Evolutionary conservation across 2,113 vertebrate genomes (phyloP).

Genomic region (Benitochromis conjunctus): DNA sequence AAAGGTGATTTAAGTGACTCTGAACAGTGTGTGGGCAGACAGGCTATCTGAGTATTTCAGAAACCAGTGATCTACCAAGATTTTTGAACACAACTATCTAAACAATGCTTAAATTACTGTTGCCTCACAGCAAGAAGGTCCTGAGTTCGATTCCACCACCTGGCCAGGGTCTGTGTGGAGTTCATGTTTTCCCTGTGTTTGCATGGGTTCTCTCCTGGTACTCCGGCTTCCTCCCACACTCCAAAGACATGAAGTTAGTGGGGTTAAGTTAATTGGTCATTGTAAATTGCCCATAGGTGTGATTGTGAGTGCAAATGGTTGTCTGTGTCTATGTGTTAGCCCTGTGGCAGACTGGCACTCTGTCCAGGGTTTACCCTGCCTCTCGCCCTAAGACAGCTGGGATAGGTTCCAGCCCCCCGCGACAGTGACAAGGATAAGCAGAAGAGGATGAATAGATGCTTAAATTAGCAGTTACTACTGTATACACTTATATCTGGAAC

Average conservation of each 20-base stretch:
- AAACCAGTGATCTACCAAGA: neutral
- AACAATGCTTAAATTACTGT: neutral
- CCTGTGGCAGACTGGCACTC: neutral
- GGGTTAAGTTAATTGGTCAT: neutral
- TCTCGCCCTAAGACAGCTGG: neutral
- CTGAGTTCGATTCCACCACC: neutral
- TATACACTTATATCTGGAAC: neutral
- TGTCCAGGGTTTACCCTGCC: neutral
- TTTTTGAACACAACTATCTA: neutral
- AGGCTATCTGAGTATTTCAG: neutral
- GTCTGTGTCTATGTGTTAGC: neutral
- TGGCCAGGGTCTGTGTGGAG: neutral
- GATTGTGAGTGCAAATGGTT: neutral
- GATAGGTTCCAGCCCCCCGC: neutral
- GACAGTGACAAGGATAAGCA: neutral
- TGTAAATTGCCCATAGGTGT: neutral
- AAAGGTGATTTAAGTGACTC: neutral
- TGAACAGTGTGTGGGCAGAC: neutral
- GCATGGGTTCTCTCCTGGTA: neutral
- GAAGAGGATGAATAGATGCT: neutral
- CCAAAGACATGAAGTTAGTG: neutral
- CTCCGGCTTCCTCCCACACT: neutral
- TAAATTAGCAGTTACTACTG: neutral
- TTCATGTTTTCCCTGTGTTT: neutral
- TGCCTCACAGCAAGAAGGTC: neutral